These are phyloP conservation scores for Eolophus roseicapilla DNA, from an alignment of 2,113 vertebrate genomes.

Conservation along the genomic window DNA sequence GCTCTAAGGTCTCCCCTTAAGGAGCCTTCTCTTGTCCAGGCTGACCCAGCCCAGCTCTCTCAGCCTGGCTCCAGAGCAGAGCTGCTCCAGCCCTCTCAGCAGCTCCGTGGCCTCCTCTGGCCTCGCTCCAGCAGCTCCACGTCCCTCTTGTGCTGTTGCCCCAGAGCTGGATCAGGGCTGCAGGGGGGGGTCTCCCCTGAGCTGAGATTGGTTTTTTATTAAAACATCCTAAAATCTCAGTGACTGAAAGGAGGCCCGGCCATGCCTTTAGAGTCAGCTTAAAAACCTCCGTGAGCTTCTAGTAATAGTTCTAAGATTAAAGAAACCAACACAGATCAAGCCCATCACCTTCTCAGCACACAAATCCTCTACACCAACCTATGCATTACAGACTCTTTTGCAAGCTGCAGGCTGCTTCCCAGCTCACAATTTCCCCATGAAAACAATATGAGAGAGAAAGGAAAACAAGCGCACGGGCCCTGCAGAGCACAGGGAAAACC, in stretches of 20 bases:
- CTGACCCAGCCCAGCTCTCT: no score
- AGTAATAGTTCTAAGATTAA: background rate
- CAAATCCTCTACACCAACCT: background rate
- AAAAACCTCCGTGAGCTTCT: background rate
- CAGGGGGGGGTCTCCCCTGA: no score
- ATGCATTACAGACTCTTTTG: background rate
- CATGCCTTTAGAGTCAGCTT: background rate
- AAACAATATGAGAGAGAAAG: background rate
- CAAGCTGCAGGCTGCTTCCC: background rate
- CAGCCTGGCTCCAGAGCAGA: no score
- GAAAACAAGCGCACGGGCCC: background rate
- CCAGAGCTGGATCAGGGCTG: no score
- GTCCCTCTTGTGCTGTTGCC: no score
- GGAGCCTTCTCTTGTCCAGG: no score
- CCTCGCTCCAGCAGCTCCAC: no score
- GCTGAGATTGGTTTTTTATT: no score
- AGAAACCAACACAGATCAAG: background rate
- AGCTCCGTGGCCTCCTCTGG: no score
- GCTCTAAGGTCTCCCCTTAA: no score
- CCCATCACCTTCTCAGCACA: background rate
- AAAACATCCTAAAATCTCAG: background rate
- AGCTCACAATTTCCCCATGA: background rate
- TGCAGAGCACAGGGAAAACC: background rate
- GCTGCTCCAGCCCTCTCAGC: no score
- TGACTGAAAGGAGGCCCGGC: background rate